phyloP scores from a whole-genome alignment of 1,140 invertebrate genomes.

The Asobara japonica region DNA sequence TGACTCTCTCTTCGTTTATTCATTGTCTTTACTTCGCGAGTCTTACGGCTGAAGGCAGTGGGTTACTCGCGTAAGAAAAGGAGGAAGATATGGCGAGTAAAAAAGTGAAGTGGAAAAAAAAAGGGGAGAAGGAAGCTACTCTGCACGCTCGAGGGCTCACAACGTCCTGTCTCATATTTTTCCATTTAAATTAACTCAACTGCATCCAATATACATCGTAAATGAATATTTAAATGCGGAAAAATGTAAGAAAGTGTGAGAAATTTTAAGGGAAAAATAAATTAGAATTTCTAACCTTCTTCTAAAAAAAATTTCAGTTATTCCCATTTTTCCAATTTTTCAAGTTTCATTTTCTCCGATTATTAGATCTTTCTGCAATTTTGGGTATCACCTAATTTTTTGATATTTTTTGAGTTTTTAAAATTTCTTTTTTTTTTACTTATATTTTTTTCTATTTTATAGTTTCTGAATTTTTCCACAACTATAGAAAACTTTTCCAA shows the following conservation, averaged over 20 bases:
- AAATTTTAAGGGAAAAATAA: not conserved
- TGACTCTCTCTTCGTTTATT: conserved; percentile 17
- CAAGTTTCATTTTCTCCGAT: too few relatives aligned
- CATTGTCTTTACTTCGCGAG: not conserved
- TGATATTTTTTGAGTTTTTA: too few relatives aligned
- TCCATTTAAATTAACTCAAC: not conserved
- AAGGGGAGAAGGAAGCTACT: conserved; percentile 3
- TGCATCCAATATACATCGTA: not conserved
- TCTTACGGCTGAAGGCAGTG: not conserved
- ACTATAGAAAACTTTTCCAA: too few relatives aligned
- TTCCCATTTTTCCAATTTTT: too few relatives aligned
- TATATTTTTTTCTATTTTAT: too few relatives aligned
- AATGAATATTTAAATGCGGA: not conserved
- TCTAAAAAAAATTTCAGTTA: too few relatives aligned
- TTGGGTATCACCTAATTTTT: too few relatives aligned
- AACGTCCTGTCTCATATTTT: conserved; percentile 14
- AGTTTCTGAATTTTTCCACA: too few relatives aligned
- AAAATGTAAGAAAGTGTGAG: not conserved
- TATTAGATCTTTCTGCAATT: too few relatives aligned
- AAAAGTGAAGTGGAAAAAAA: not conserved
- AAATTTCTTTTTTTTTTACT: too few relatives aligned
- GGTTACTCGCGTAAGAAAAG: conserved; percentile 15
- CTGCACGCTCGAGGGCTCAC: conserved; percentile 1
- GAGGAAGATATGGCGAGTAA: not conserved
- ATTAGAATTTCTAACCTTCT: too few relatives aligned